phyloP scores from a whole-genome alignment of 2,888 invertebrate species.

The Spodoptera littoralis region DNA sequence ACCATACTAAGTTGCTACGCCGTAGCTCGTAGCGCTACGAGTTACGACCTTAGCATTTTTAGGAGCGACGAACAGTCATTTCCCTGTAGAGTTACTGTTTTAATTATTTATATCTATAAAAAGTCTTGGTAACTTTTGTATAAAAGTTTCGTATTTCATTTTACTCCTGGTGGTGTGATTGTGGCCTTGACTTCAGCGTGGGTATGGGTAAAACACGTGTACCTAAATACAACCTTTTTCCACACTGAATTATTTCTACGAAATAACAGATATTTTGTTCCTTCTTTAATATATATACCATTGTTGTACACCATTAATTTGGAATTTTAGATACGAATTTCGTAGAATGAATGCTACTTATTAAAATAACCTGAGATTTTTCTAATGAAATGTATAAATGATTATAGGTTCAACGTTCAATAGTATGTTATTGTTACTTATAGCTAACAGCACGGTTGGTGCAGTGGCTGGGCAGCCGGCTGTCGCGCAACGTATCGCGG shows the following conservation, averaged over 20 bases:
- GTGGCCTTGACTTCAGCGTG: conserved; percentile 27
- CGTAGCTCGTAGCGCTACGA: conserved; percentile 34
- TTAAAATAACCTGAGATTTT: no score
- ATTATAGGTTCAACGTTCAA: neutral
- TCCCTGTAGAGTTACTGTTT: conserved; percentile 35
- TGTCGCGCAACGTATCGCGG: no score
- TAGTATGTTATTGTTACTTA: no score
- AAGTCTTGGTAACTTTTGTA: conserved; percentile 45
- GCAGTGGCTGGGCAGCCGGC: no score
- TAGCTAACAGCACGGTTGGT: no score
- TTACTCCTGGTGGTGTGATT: conserved; percentile 37
- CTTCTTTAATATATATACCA: neutral
- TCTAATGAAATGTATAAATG: neutral
- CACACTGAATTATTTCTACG: neutral
- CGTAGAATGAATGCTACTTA: neutral
- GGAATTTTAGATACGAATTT: neutral
- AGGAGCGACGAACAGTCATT: conserved; percentile 10
- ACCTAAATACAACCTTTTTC: neutral
- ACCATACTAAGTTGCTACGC: conserved; percentile 16
- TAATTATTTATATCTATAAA: conserved; percentile 57
- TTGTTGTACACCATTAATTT: neutral
- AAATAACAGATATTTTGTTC: neutral
- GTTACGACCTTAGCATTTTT: conserved; percentile 19
- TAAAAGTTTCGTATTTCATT: conserved; percentile 57
- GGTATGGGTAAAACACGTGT: conserved; percentile 1